A percentile compares a stretch with the other conserved stretches of the same genome.
Evolutionary conservation across 2,113 vertebrate genomes (phyloP).

Genomic region (Coptodon rendalli): DNA sequence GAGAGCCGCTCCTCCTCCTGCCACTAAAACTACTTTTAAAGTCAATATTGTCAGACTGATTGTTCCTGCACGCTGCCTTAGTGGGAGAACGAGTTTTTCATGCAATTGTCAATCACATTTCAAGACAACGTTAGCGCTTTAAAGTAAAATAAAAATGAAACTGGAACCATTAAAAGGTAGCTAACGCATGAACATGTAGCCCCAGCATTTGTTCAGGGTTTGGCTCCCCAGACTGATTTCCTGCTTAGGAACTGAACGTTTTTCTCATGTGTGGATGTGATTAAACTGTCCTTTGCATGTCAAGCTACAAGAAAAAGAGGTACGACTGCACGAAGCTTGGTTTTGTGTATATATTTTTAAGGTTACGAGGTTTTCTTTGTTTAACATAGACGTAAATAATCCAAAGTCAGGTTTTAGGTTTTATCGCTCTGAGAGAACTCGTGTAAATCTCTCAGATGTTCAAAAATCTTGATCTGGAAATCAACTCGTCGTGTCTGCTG

Average conservation of each 20-base stretch:
- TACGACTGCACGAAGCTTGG: background rate
- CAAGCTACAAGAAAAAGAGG: background rate
- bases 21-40: background rate
- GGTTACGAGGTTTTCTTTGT: background rate
- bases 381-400: background rate
- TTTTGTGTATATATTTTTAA: background rate
- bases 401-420: background rate
- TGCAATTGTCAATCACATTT: background rate
- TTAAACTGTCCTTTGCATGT: background rate
- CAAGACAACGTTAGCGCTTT: background rate
- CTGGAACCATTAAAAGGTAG: background rate
- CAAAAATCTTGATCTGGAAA: background rate
- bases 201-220: background rate
- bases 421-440: background rate
- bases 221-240: background rate
- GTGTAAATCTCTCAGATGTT: background rate
- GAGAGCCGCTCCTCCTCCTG: background rate
- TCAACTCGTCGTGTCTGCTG: accelerated
- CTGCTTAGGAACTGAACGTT: background rate
- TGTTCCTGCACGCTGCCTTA: accelerated
- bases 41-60: background rate
- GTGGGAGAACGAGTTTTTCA: background rate
- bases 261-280: background rate
- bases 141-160: background rate
- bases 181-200: background rate